Conservation (phyloP, 2,888 invertebrate genomes). For the Drosophila barbarae region DNA sequence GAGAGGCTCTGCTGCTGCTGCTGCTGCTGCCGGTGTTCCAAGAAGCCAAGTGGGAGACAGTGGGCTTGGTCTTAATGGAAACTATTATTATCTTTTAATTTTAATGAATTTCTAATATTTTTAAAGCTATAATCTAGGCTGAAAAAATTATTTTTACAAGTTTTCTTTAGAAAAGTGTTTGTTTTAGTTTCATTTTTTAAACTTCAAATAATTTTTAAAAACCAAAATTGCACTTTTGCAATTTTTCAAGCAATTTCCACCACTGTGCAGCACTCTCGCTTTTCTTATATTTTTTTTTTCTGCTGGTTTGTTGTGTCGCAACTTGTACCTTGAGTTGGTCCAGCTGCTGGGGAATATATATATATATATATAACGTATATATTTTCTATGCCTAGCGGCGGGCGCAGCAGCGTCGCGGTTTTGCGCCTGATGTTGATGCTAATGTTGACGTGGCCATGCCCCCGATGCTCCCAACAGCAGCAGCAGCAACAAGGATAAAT, state of each 20-base stretch:
- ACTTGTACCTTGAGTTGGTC: conserved; percentile 32
- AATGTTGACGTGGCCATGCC: conserved; percentile 42
- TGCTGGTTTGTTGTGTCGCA: conserved; percentile 3
- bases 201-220: no score
- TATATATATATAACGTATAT: not conserved
- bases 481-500: conserved; percentile 9
- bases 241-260: no score
- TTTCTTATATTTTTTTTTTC: not conserved
- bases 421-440: conserved; percentile 41
- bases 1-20: not conserved
- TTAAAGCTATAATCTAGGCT: no score
- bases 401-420: conserved; percentile 21
- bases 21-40: not conserved
- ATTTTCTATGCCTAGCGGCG: conserved; percentile 42
- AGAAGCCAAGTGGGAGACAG: conserved; percentile 4
- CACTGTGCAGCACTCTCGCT: conserved; percentile 14
- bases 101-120: no score
- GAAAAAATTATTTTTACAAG: no score
- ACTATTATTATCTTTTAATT: no score
- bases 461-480: conserved; percentile 5
- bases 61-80: not conserved
- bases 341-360: conserved; percentile 33
- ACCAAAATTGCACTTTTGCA: no score
- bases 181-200: no score
- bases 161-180: no score